phyloP scores from a whole-genome alignment of 2,888 invertebrate genomes.

The Andrena fulva region DNA sequence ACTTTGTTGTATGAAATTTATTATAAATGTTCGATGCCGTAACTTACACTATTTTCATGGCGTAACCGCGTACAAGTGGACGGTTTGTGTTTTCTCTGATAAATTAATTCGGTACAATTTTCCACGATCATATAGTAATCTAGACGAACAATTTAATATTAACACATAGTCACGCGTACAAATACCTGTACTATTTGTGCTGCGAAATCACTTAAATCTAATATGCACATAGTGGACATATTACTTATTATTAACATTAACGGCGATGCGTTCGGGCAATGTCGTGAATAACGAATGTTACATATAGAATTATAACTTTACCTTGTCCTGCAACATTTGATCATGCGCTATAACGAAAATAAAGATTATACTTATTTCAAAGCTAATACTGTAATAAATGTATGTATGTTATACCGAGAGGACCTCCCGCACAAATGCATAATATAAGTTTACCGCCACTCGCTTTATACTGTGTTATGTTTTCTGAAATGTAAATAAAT shows the following conservation, averaged over 20 bases:
- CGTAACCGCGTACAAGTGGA: constrained; percentile 55
- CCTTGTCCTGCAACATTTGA: neutral
- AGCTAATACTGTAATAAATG: constrained; percentile 28
- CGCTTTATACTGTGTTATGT: neutral
- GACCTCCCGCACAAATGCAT: constrained; percentile 24
- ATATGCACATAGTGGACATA: constrained; percentile 14
- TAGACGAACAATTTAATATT: constrained; percentile 8
- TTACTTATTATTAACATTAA: constrained; percentile 27
- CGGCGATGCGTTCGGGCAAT: neutral
- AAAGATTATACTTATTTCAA: constrained; percentile 1
- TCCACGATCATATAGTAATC: constrained; percentile 9
- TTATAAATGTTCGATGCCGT: constrained; percentile 38
- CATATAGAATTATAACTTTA: neutral
- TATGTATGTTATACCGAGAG: constrained; percentile 11
- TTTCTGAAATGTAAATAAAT: constrained; percentile 1
- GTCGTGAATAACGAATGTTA: constrained; percentile 6
- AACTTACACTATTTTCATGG: constrained; percentile 44
- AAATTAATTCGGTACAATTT: constrained; percentile 43
- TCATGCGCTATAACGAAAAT: constrained; percentile 2
- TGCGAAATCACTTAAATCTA: constrained; percentile 42
- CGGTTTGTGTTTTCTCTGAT: constrained; percentile 58
- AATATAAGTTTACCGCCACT: neutral
- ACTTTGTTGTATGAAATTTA: constrained; percentile 50
- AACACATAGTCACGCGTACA: constrained; percentile 20
- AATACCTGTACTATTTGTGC: constrained; percentile 29